Percentiles rank a stretch among this genome's conserved stretches.
These are phyloP conservation scores for Toxonevra muliebris DNA, from an alignment of 2,888 invertebrate genomes.

Conservation along the genomic window DNA sequence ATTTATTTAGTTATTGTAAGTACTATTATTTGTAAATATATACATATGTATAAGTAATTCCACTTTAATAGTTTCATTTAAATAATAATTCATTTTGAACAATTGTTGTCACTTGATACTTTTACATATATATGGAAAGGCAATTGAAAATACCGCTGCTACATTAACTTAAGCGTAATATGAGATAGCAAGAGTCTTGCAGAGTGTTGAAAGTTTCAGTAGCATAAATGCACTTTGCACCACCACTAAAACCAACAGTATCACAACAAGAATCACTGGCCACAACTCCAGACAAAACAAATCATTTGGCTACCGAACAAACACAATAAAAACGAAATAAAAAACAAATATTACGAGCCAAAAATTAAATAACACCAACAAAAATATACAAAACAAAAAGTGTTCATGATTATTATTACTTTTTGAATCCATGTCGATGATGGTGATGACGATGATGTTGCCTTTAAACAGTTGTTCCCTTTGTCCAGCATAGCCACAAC, in stretches of 20 bases:
- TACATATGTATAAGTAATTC: constrained; percentile 31
- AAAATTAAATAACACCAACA: constrained; percentile 5
- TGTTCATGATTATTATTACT: constrained; percentile 52
- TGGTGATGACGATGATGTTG: constrained; percentile 30
- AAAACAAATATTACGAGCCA: constrained; percentile 36
- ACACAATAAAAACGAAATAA: constrained; percentile 18
- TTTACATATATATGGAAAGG: background rate
- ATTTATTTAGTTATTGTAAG: too few relatives aligned
- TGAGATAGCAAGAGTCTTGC: constrained; percentile 2
- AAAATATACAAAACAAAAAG: constrained; percentile 28
- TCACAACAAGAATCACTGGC: background rate
- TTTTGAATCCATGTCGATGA: constrained; percentile 62
- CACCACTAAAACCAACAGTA: too few relatives aligned
- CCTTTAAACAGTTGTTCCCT: constrained; percentile 24
- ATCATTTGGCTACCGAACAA: constrained; percentile 45
- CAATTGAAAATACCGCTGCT: background rate
- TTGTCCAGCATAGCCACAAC: constrained; percentile 36
- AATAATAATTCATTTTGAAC: constrained; percentile 40
- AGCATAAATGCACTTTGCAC: constrained; percentile 17
- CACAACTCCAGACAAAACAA: constrained; percentile 53
- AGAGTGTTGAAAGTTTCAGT: background rate
- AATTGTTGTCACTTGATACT: constrained; percentile 15
- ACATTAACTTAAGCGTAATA: constrained; percentile 8
- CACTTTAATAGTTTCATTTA: constrained; percentile 40
- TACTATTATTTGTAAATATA: too few relatives aligned